phyloP scores from a whole-genome alignment of 2,113 vertebrate genomes.

The Nannobrachium achirus region DNA sequence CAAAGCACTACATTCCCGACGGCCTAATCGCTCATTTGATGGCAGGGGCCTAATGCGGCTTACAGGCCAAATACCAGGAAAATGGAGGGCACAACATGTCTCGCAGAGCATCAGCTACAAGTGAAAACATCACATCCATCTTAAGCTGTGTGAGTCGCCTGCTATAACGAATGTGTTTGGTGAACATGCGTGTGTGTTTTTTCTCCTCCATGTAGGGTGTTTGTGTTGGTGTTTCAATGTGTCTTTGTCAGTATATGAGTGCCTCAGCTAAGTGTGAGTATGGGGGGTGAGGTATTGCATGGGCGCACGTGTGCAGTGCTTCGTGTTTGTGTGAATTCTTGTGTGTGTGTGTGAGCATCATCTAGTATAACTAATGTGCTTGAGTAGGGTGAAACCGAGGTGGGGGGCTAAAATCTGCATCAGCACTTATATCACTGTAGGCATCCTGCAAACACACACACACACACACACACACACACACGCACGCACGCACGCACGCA shows the following conservation, averaged over 20 bases:
- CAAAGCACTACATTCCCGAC: conserved; percentile 57
- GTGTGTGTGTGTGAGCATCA: conserved; percentile 18
- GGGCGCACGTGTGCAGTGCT: no score
- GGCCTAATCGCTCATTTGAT: conserved; percentile 67
- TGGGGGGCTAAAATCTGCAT: conserved; percentile 35
- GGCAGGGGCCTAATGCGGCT: conserved; percentile 46
- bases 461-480: conserved; percentile 1
- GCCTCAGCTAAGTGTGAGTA: conserved; percentile 2
- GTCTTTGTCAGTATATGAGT: not conserved
- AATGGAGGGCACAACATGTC: conserved; percentile 50
- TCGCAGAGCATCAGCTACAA: conserved; percentile 34
- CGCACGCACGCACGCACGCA: not conserved
- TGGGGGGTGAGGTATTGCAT: no score
- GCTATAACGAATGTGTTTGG: conserved; percentile 37
- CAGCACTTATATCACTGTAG: conserved; percentile 54
- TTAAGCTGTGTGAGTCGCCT: conserved; percentile 18
- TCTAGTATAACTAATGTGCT: conserved; percentile 49
- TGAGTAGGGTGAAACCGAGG: conserved; percentile 29
- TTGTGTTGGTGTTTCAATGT: conserved; percentile 3
- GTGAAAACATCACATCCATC: conserved; percentile 59
- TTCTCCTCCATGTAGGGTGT: not conserved
- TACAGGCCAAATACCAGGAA: conserved; percentile 61
- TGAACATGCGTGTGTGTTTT: conserved; percentile 6
- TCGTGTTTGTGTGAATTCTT: not conserved
- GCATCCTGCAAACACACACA: conserved; percentile 25